Conservation (phyloP, 2,797 vertebrate genomes). For the Rhinophrynus dorsalis region DNA sequence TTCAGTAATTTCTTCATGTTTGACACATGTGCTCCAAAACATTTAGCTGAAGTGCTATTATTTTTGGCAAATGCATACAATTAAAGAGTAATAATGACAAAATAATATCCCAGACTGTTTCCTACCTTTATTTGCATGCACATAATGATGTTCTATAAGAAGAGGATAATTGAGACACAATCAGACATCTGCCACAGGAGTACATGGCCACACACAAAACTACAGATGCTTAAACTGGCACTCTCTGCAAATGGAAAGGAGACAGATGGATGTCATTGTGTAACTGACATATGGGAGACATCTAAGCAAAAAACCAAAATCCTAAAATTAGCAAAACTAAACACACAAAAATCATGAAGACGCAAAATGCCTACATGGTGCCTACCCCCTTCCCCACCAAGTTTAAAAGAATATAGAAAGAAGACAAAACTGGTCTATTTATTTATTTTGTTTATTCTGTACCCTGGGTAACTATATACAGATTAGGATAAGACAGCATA, state of each 20-base stretch:
- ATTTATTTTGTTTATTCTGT: not conserved
- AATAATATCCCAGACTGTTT: not conserved
- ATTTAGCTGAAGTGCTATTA: too few species aligned
- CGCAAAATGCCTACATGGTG: constrained; percentile 8
- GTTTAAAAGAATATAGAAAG: constrained; percentile 8
- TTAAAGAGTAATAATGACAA: too few species aligned
- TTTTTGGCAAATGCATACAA: too few species aligned
- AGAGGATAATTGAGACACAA: not conserved
- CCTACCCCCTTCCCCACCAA: not conserved
- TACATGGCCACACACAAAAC: not conserved
- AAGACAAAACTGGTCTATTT: not conserved
- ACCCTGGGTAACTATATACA: not conserved
- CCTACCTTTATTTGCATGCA: not conserved
- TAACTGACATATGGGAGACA: constrained; percentile 11
- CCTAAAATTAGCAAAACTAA: constrained; percentile 10
- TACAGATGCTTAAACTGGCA: not conserved
- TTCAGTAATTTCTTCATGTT: too few species aligned
- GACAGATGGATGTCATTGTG: not conserved
- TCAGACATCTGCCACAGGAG: not conserved
- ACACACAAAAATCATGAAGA: not conserved
- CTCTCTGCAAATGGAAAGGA: not conserved
- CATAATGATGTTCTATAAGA: not conserved
- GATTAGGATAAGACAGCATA: constrained; percentile 22
- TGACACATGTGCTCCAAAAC: too few species aligned
- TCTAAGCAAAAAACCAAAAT: not conserved